Evolutionary conservation across 2,113 vertebrate genomes (phyloP), one percentile per base, ranked within the genome.

Genomic region (Tetrao urogallus): DNA sequence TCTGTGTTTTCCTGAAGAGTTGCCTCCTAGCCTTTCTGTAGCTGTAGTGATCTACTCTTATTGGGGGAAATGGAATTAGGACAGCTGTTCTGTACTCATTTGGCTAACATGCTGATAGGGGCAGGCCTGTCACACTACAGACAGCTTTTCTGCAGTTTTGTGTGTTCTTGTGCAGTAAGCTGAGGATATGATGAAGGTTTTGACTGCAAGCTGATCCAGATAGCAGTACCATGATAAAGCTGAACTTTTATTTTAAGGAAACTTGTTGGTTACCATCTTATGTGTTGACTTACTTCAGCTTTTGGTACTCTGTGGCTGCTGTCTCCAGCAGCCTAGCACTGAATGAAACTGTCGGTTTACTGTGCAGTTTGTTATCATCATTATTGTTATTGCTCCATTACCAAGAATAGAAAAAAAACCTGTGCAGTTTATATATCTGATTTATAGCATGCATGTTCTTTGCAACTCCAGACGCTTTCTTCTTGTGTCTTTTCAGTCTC

Each of bases 151-250:
- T 70, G 36, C 21, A 25, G 22, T 25, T 56, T 34, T 0, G 0
- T 30, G 56, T 54, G 43, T 38, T 61, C 10, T 56, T 63, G 11
- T 34, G 43, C 42, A 32, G 7, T 38, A 40, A 25, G 5, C 47
- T 69, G 60, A 58, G 34, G 17, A 11, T 7, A 19, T 25, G 47
- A 22, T 24, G 4, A 3, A 2, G 0, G 0, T 40, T 92, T 45
- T n/a, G 45, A 17, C 48, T 25, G 0, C 34, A 70, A 16, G 40
- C 20, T 57, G 14, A 21, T 58, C 43, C 25, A 54, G 57, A 6
- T 15, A 36, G 14, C 3, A 20, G 28, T 8, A 22, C 12, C 24
- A 4, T 12, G 69, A n/a, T 54, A 63, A 92, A 65, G 2, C 7
- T 5, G 14, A 80, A 11, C 4, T 20, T 76, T 47, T 32, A 2